Conservation (phyloP, 2,113 vertebrate species). For the Ancistrus triradiatus region DNA sequence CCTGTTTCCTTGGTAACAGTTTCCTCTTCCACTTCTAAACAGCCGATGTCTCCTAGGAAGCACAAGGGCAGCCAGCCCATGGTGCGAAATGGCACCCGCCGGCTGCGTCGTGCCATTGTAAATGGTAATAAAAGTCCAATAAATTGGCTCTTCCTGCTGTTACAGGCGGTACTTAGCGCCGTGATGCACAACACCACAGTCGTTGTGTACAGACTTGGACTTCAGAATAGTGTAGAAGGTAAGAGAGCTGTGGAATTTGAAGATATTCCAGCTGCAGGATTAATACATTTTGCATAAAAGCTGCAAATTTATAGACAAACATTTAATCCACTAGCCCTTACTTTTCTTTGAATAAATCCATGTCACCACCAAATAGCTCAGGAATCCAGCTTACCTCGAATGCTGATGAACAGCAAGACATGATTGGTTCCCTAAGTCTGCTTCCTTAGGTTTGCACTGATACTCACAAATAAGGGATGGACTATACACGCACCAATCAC, state of each 20-base stretch:
- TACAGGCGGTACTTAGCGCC: background rate
- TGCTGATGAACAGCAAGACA: too few relatives aligned
- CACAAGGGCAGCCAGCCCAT: slow-evolving; percentile 30
- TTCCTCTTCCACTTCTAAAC: slow-evolving; percentile 39
- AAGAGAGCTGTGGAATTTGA: background rate
- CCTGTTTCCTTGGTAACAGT: slow-evolving; percentile 49
- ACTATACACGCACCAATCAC: too few relatives aligned
- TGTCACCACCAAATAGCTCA: too few relatives aligned
- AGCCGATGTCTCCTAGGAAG: slow-evolving; percentile 46
- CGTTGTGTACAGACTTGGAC: background rate
- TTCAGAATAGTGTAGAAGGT: background rate
- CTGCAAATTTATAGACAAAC: too few relatives aligned
- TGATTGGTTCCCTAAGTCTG: too few relatives aligned
- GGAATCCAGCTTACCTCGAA: too few relatives aligned
- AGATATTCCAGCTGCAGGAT: too few relatives aligned
- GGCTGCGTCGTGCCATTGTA: slow-evolving; percentile 29
- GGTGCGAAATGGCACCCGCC: slow-evolving; percentile 21
- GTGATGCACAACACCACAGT: background rate
- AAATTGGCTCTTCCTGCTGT: slow-evolving; percentile 12
- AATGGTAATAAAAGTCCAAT: slow-evolving; percentile 25
- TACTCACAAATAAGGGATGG: too few relatives aligned
- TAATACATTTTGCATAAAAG: too few relatives aligned
- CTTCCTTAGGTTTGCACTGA: too few relatives aligned
- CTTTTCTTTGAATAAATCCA: too few relatives aligned
- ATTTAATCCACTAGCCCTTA: too few relatives aligned